phyloP scores from a whole-genome alignment of 1,140 invertebrate species.

The Ptiloglossa arizonensis region DNA sequence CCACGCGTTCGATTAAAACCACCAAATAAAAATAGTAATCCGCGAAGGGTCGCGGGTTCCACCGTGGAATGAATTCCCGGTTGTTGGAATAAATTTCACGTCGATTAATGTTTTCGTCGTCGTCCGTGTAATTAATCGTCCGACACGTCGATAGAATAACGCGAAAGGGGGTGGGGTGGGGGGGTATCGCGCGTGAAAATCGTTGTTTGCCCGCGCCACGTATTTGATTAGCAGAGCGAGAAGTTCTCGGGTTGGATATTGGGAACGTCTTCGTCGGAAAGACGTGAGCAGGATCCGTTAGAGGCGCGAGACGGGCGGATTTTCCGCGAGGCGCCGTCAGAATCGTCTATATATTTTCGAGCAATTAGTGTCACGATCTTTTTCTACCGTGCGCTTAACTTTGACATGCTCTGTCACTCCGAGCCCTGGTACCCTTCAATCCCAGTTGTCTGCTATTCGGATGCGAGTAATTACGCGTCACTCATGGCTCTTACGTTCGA shows the following conservation, averaged over 20 bases:
- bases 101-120: too few species aligned
- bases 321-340: constrained; percentile 46
- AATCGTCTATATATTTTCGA: constrained; percentile 64
- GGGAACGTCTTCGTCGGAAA: constrained; percentile 21
- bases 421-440: constrained; percentile 66
- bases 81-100: too few species aligned
- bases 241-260: constrained; percentile 1
- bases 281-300: constrained; percentile 19
- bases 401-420: constrained; percentile 68
- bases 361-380: constrained; percentile 70
- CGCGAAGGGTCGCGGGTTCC: too few species aligned
- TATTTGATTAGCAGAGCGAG: not conserved
- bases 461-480: constrained; percentile 71
- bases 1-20: too few species aligned
- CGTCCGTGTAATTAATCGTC: too few species aligned
- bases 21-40: too few species aligned
- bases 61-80: too few species aligned
- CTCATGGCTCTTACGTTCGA: constrained; percentile 69
- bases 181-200: not conserved
- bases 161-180: too few species aligned
- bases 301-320: constrained; percentile 36
- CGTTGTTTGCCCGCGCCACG: not conserved
- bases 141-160: too few species aligned
- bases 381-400: constrained; percentile 66
- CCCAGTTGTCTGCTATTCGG: constrained; percentile 69